Conservation (phyloP, 1,140 invertebrate species). For the Aphidius ervi region DNA sequence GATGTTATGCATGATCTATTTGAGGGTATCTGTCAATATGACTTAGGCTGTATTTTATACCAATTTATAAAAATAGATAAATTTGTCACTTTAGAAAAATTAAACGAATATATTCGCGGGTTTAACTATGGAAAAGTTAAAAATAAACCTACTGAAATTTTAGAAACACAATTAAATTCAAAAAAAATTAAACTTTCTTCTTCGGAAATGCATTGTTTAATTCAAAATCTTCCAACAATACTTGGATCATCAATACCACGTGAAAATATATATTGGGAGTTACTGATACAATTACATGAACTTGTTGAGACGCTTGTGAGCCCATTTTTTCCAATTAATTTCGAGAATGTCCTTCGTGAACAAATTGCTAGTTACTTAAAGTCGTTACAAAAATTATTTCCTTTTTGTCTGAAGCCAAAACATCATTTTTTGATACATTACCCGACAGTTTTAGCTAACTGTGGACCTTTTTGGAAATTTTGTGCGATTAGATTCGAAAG, state of each 20-base stretch:
- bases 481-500: conserved; percentile 16
- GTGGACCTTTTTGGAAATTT: conserved; percentile 19
- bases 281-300: conserved; percentile 24
- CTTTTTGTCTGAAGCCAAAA: conserved; percentile 21
- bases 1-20: conserved; percentile 36
- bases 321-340: conserved; percentile 4
- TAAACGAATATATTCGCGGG: conserved; percentile 26
- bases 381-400: conserved; percentile 24
- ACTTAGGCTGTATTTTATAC: conserved; percentile 27
- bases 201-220: conserved; percentile 33
- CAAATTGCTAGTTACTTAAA: conserved; percentile 21
- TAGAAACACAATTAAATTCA: conserved; percentile 21
- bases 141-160: conserved; percentile 28
- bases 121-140: conserved; percentile 17
- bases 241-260: conserved; percentile 27
- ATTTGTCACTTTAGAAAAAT: conserved; percentile 28
- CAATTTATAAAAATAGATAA: conserved; percentile 24
- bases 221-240: conserved; percentile 30
- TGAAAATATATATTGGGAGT: conserved; percentile 25
- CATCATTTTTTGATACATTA: conserved; percentile 24
- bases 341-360: neutral
- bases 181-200: conserved; percentile 25
- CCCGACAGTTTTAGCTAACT: conserved; percentile 9
- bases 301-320: conserved; percentile 22
- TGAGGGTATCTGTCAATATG: conserved; percentile 31